Evolutionary conservation across 2,888 invertebrate genomes (phyloP), one percentile per base, ranked within the genome.

Genomic region (Coelopa pilipes): DNA sequence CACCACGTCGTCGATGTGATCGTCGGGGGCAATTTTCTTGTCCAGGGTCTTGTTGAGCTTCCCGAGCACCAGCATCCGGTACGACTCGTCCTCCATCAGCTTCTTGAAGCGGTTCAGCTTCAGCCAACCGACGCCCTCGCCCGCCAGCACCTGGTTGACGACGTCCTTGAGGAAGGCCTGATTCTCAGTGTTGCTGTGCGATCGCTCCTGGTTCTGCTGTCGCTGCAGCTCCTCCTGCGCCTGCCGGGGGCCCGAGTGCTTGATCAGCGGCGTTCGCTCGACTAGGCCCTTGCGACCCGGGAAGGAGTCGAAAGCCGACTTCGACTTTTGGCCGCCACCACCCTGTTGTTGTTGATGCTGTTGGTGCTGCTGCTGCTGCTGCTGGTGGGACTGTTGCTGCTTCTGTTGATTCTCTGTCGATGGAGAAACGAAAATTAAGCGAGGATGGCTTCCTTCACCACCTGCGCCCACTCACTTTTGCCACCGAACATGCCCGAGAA

Each of bases 61-160:
- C 79, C 96, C 96, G 66, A 99, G 92, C 55, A 98, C 96, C 88
- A 99, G 93, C 85, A 97, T 98, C 50, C 99, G 91, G 87, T 99
- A 97, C 65, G 96, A 98, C 88, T 99, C 99, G 87, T 99, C 99
- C 86, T 99, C 99, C 96, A 99, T 97, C 46, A 99, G 89, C 84
- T 97, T 98, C 85, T 95, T 96, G 68, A 98, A 89, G 34, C 97
- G 91, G 84, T 95, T 96, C 19, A 97, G 89, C 86, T 98, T 97
- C 66, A 99, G 90, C 97, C 99, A 99, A 19, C 98, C 97, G 0
- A 99, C 95, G 0, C 88, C 88, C 76, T 88, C 87, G 0, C 88
- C 88, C 9, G 84, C 83, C 34, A 88, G 72, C 3, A 87, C 87
- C 78, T 88, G 88, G 50, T 78, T 84, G 85, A 91, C 89, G 79